Base-by-base conservation (phyloP, 2,113 vertebrate species). In the Laticauda laticaudata region DNA sequence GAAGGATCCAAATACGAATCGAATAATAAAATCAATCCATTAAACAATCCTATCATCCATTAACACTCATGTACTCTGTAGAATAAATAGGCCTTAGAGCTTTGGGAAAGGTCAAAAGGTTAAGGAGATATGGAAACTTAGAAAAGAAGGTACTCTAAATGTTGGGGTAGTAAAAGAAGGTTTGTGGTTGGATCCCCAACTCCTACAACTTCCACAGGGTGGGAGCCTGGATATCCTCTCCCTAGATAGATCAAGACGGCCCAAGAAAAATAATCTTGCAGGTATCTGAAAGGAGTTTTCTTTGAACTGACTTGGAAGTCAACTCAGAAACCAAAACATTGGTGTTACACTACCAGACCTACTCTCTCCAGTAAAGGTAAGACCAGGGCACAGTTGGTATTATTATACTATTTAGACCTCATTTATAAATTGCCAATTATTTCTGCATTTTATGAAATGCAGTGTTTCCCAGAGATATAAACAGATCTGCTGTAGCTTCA, bases 401-500 rank as follows among this genome's bases (percentile, higher is more conserved):
- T 26, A 48, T 75, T 91, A 75, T 53, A 59, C 3, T 55, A 53
- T 87, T 56, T 29, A 4, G 88, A 26, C 21, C n/a, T n/a, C 24
- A 23, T 18, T 0, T 0, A 57, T 34, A 93, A 51, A 92, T 39
- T 21, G 90, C 57, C 51, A 20, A 48, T 90, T 93, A 55, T 91
- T 29, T 91, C 29, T 26, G 85, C 29, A 75, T 59, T 14, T 18
- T 92, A 87, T 43, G 9, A 4, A 48, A 6, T 18, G 23, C 34
- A 57, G 48, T 45, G 39, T 51, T 93, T 91, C 23, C 21, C 56
- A 9, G 12, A 89, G 57, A 86, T 69, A 15, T 57, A 90, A 91
- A 93, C 69, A 15, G 4, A 95, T 85, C 4, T 11, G 90, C 86
- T 90, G 57, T 51, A 92, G 56, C 59, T 93, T 89, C 59, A 11